Evolutionary conservation across 2,888 invertebrate species (phyloP).

Genomic region (Piscicola geometra): DNA sequence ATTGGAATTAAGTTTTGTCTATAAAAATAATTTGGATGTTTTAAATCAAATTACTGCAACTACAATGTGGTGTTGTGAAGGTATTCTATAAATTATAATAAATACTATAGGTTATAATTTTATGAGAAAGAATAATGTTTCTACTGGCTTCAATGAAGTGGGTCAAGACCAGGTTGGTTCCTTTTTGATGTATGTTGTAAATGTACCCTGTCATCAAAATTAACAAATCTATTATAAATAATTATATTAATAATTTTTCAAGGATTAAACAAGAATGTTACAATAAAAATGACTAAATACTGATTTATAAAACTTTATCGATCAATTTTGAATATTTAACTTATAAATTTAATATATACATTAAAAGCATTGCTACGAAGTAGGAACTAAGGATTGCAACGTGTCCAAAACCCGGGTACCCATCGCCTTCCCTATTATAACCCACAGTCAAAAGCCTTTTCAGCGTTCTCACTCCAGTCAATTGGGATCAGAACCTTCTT

Average conservation of each 20-base stretch:
- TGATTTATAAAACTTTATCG: constrained; percentile 2
- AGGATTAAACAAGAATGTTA: not conserved
- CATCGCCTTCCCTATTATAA: too few species aligned
- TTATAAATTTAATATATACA: too few species aligned
- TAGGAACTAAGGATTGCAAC: too few species aligned
- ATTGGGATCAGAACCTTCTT: constrained; percentile 42
- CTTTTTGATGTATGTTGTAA: constrained; percentile 41
- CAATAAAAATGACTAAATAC: not conserved
- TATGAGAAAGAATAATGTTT: too few species aligned
- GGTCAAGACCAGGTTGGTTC: constrained; percentile 38
- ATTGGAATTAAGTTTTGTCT: too few species aligned
- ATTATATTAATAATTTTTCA: not conserved
- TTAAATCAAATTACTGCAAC: too few species aligned
- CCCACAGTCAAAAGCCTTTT: constrained; percentile 43
- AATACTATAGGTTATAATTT: too few species aligned
- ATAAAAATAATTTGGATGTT: not conserved
- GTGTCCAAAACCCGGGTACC: too few species aligned
- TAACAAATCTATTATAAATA: not conserved
- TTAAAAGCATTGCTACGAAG: too few species aligned
- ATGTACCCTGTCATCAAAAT: constrained; percentile 40
- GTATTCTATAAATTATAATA: not conserved
- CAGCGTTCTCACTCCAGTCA: constrained; percentile 44
- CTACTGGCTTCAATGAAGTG: constrained; percentile 43
- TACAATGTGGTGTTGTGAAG: not conserved
- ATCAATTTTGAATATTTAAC: not conserved